phyloP scores from a whole-genome alignment of 2,888 invertebrate genomes.

The Meteorus colon region DNA sequence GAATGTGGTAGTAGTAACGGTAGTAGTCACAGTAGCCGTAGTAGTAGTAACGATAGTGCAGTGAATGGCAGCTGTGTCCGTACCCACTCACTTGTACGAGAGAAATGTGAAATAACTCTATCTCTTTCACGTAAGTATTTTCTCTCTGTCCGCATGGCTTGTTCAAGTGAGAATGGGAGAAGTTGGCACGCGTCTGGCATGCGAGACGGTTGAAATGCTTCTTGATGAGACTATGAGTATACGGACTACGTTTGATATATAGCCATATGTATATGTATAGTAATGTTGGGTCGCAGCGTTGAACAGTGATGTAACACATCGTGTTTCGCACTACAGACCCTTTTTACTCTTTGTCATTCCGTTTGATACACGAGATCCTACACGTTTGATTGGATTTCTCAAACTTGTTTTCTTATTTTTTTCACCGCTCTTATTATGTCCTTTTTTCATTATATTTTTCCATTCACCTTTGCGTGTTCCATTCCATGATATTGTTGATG shows the following conservation, averaged over 20 bases:
- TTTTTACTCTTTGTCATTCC: constrained; percentile 7
- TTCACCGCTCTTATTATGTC: background rate
- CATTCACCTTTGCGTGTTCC: background rate
- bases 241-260: background rate
- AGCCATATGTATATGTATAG: background rate
- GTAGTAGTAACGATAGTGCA: constrained; percentile 11
- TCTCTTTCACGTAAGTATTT: background rate
- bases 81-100: constrained; percentile 17
- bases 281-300: constrained; percentile 43
- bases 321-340: background rate
- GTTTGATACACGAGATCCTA: constrained; percentile 9
- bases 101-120: constrained; percentile 38
- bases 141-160: background rate
- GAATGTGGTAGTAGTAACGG: background rate
- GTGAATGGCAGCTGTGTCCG: constrained; percentile 26
- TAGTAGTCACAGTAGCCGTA: background rate
- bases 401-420: background rate
- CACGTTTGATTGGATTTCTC: constrained; percentile 13
- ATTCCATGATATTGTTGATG: constrained; percentile 1
- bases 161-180: constrained; percentile 32
- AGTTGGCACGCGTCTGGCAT: constrained; percentile 69
- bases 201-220: constrained; percentile 48
- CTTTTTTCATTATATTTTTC: background rate
- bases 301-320: constrained; percentile 29
- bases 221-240: constrained; percentile 57